phyloP scores from a whole-genome alignment of 2,113 vertebrate genomes.

The Pseudolaguvia tuberculata region DNA sequence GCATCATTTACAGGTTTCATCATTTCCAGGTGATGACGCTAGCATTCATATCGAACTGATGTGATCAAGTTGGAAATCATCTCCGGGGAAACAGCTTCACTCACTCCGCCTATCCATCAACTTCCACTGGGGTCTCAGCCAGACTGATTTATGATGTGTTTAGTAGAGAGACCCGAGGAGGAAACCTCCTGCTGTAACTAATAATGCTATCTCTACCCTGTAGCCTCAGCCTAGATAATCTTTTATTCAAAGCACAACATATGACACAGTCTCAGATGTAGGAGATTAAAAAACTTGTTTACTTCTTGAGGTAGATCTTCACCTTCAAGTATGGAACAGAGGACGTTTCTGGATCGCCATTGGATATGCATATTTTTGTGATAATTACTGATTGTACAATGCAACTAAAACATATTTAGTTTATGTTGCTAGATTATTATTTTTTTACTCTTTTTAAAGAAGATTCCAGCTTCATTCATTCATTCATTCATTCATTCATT shows the following conservation, averaged over 20 bases:
- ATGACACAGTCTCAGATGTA: conserved; percentile 25
- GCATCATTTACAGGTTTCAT: conserved; percentile 20
- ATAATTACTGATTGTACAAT: no score
- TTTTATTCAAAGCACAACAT: conserved; percentile 35
- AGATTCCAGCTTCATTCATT: no score
- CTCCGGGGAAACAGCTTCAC: conserved; percentile 36
- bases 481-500: no score
- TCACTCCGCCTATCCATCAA: conserved; percentile 39
- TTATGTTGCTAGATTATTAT: no score
- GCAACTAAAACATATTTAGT: no score
- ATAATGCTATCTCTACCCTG: conserved; percentile 40
- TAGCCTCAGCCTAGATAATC: conserved; percentile 35
- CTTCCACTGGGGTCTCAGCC: conserved; percentile 19
- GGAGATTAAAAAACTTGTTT: conserved; percentile 39
- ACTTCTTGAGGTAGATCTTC: conserved; percentile 39
- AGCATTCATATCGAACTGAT: conserved; percentile 34
- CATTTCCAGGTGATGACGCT: conserved; percentile 18
- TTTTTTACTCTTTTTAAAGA: no score
- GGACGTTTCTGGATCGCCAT: neutral
- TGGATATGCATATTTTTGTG: no score
- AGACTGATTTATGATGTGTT: conserved; percentile 47
- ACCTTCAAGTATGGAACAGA: conserved; percentile 32
- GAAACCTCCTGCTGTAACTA: conserved; percentile 25
- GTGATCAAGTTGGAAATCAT: conserved; percentile 29
- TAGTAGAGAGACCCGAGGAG: conserved; percentile 24